These are phyloP conservation scores for Drosophila nigricruria DNA, from an alignment of 2,888 invertebrate genomes.

Conservation along the genomic window DNA sequence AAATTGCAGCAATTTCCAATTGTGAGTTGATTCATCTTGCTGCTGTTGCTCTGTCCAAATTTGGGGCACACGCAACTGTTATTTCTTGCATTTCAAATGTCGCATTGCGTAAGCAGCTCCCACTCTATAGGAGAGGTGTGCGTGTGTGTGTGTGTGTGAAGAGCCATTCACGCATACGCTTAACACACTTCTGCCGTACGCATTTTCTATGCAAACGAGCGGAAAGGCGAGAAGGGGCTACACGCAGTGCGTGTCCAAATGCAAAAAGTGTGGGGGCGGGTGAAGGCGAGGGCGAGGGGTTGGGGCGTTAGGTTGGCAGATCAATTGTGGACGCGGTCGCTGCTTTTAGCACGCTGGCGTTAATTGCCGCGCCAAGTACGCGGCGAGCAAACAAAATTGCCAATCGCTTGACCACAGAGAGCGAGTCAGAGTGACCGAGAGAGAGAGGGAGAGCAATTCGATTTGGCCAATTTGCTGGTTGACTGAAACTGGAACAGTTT, in stretches of 20 bases:
- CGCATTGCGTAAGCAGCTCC: slow-evolving; percentile 50
- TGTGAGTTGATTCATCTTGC: background rate
- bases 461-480: slow-evolving; percentile 62
- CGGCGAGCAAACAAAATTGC: slow-evolving; percentile 59
- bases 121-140: background rate
- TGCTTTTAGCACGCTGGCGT: slow-evolving; percentile 71
- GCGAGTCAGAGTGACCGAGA: background rate
- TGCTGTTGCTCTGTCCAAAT: background rate
- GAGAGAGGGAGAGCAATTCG: slow-evolving; percentile 19
- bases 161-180: slow-evolving; percentile 55
- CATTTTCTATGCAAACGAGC: slow-evolving; percentile 64
- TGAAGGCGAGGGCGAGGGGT: too few relatives aligned
- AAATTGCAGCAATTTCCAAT: background rate
- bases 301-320: slow-evolving; percentile 23
- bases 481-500: slow-evolving; percentile 50
- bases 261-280: background rate
- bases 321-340: slow-evolving; percentile 50
- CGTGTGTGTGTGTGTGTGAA: background rate
- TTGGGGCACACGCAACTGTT: slow-evolving; percentile 14
- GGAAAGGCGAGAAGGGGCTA: background rate
- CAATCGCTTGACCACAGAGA: slow-evolving; percentile 1
- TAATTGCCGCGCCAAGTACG: slow-evolving; percentile 76
- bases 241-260: slow-evolving; percentile 69
- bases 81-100: slow-evolving; percentile 23
- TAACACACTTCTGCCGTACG: slow-evolving; percentile 73